Conservation (phyloP, 1,140 invertebrate genomes). For the Drosophila yakuba region DNA sequence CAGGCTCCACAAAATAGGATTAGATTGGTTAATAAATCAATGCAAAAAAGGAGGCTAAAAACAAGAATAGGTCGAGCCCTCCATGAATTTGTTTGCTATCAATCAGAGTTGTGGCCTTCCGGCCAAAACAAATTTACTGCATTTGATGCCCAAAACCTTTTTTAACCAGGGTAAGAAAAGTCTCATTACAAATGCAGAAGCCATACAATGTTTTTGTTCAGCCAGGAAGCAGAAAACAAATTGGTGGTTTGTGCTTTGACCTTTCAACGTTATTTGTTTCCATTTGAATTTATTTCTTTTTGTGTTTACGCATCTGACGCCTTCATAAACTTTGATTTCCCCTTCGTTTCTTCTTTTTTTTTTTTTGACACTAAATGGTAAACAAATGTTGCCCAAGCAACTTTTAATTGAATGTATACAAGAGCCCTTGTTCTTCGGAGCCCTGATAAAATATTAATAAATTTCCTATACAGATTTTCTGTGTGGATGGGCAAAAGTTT, state of each 20-base stretch:
- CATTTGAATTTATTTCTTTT: conserved; percentile 35
- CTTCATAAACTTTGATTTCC: conserved; percentile 67
- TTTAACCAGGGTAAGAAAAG: conserved; percentile 10
- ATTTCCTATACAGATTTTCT: conserved; percentile 60
- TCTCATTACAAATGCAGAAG: conserved; percentile 68
- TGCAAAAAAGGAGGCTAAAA: conserved; percentile 31
- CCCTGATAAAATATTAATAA: conserved; percentile 67
- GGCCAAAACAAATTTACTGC: conserved; percentile 49
- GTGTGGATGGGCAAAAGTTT: conserved; percentile 37
- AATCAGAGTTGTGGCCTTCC: conserved; percentile 54
- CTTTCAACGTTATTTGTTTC: conserved; percentile 47
- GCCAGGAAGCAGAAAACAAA: conserved; percentile 18
- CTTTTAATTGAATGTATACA: conserved; percentile 75
- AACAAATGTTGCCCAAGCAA: conserved; percentile 68
- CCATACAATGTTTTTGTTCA: conserved; percentile 4
- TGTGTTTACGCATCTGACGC: conserved; percentile 56
- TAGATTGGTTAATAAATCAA: conserved; percentile 25
- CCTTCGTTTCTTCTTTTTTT: background rate
- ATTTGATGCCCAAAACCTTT: conserved; percentile 68
- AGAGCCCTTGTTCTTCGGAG: conserved; percentile 20
- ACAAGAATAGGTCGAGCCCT: background rate
- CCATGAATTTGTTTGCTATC: conserved; percentile 58
- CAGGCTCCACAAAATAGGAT: background rate
- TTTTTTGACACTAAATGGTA: conserved; percentile 55
- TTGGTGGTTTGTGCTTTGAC: conserved; percentile 19